Base-by-base conservation (phyloP, 2,113 vertebrate genomes). In the Lichenostomus cassidix region DNA sequence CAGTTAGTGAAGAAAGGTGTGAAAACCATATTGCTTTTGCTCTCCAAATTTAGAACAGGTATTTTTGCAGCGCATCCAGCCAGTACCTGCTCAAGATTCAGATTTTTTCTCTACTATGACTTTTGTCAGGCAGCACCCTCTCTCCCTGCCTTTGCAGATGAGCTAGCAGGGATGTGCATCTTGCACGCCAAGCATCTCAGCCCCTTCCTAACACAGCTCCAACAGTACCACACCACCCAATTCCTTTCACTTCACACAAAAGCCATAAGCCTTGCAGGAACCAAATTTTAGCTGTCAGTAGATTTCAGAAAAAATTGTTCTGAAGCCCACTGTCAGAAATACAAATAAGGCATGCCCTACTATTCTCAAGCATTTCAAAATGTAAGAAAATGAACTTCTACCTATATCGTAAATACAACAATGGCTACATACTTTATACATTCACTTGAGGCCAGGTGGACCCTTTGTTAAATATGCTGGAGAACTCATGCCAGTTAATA, bases 21-120 rank as follows among this genome's bases (percentile, higher is more conserved):
- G 92, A 96, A 94, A 92, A 55, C 8, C 75, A 82, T 2, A 27
- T 59, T 53, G 82, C 35, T 76, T 52, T 70, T 19, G 11, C 59
- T 47, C 63, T 90, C 74, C 77, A 86, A 93, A 96, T 58, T 93
- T 12, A 94, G 83, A 83, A 41, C 75, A 17, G 59, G 73, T 86
- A 59, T 60, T 73, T 77, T 28, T 76, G 65, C n/a, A 37, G 56
- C 4, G 22, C 2, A 8, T 41, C 41, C 58, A 89, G 62, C 58
- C 47, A 24, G 16, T 16, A 58, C 71, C 90, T 89, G 77, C 74
- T 86, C 3, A 9, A 85, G 35, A 83, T 52, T 60, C 21, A 3
- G 65, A 9, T 68, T 49, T 78, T 60, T 35, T 47, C 31, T 89
- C 19, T 2, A 9, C 62, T 20, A 7, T 39, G 89, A 21, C 50